phyloP scores from a whole-genome alignment of 2,888 invertebrate genomes.

The Cantharis lateralis region DNA sequence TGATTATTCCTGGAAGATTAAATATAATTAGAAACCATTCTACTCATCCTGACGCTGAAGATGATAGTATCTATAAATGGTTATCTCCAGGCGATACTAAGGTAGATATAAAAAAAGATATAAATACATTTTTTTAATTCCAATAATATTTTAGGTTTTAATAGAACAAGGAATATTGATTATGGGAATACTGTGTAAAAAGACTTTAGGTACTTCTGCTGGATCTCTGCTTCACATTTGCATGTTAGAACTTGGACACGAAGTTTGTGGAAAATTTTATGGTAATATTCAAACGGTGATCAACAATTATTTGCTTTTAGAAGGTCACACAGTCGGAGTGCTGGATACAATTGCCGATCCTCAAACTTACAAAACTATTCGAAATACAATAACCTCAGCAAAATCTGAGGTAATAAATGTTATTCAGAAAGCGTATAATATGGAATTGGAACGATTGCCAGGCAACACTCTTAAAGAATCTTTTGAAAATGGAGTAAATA shows the following conservation, averaged over 20 bases:
- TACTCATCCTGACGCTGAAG: conserved; percentile 99
- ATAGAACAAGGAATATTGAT: conserved; percentile 98
- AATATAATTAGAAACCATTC: conserved; percentile 98
- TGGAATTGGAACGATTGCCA: conserved; percentile 97
- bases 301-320: conserved; percentile 95
- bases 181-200: conserved; percentile 99
- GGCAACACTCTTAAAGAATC: conserved; percentile 99
- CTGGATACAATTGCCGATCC: conserved; percentile 99
- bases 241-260: conserved; percentile 95
- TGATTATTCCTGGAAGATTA: conserved; percentile 97
- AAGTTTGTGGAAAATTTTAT: conserved; percentile 93
- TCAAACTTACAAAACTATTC: conserved; percentile 96
- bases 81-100: conserved; percentile 99
- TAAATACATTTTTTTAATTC: neutral
- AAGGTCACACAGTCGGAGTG: conserved; percentile 96
- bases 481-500: conserved; percentile 98
- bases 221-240: conserved; percentile 97
- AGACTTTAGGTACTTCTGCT: conserved; percentile 93
- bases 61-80: conserved; percentile 98
- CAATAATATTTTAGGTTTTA: conserved; percentile 69
- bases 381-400: conserved; percentile 96
- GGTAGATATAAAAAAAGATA: conserved; percentile 58
- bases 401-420: conserved; percentile 99
- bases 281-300: conserved; percentile 99
- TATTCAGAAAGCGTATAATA: conserved; percentile 99